A percentile compares a stretch with the other conserved stretches of the same genome.
phyloP scores from a whole-genome alignment of 2,888 invertebrate genomes.

The Pocota personata region DNA sequence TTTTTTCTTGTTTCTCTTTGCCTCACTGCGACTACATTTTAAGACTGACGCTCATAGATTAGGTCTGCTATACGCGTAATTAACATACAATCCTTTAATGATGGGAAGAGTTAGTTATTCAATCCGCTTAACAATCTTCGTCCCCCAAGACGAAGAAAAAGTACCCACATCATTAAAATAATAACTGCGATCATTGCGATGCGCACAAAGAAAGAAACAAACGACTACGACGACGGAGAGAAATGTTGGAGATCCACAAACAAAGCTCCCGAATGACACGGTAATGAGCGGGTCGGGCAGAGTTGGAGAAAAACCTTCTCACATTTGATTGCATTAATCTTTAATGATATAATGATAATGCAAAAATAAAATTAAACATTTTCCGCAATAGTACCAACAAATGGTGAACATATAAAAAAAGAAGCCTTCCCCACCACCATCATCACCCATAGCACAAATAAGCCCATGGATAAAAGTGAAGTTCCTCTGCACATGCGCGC shows the following conservation, averaged over 20 bases:
- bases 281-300: constrained; percentile 15
- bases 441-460: not conserved
- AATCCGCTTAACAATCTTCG: constrained; percentile 5
- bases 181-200: constrained; percentile 32
- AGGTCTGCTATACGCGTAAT: constrained; percentile 30
- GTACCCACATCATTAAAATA: constrained; percentile 57
- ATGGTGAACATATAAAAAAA: constrained; percentile 16
- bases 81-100: constrained; percentile 63
- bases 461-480: not conserved
- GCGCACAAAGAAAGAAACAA: not conserved
- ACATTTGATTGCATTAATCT: constrained; percentile 68
- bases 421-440: not conserved
- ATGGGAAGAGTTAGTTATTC: constrained; percentile 38
- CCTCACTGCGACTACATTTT: not conserved
- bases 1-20: not conserved
- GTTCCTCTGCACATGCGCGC: not conserved
- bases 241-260: constrained; percentile 1
- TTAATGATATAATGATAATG: constrained; percentile 68
- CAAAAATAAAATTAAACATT: constrained; percentile 57
- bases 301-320: constrained; percentile 45
- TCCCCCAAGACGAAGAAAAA: constrained; percentile 13
- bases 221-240: not conserved
- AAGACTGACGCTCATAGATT: not conserved
- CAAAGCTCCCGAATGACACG: not conserved
- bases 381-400: constrained; percentile 59